phyloP scores from a whole-genome alignment of 2,888 invertebrate species.

The Nasonia oneida region DNA sequence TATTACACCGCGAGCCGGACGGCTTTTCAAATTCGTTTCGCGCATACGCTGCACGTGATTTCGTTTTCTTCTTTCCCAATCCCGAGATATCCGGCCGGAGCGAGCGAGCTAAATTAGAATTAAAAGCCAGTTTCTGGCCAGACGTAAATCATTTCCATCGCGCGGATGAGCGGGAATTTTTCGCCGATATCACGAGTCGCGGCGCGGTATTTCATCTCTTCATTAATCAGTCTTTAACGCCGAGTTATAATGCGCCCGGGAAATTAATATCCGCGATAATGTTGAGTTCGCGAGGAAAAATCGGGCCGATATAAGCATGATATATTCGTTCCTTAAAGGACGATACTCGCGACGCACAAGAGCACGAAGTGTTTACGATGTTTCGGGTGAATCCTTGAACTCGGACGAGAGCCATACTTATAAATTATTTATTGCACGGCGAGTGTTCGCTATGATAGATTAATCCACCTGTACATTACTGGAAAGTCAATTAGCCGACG shows the following conservation, averaged over 20 bases:
- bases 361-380: too few relatives aligned
- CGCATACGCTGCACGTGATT: background rate
- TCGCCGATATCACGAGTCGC: background rate
- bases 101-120: background rate
- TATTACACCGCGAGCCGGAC: background rate
- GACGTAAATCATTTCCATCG: background rate
- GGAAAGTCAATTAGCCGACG: background rate
- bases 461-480: background rate
- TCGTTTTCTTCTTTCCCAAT: constrained; percentile 1
- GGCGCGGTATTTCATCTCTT: constrained; percentile 5
- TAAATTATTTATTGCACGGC: too few relatives aligned
- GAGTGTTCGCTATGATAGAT: too few relatives aligned
- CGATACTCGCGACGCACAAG: background rate
- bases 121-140: background rate
- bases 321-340: background rate
- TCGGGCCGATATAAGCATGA: constrained; percentile 8
- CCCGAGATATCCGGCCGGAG: background rate
- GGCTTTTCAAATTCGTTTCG: background rate
- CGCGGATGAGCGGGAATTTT: background rate
- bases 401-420: too few relatives aligned
- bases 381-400: too few relatives aligned
- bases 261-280: constrained; percentile 13
- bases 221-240: constrained; percentile 31
- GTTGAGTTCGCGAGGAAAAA: background rate
- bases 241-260: background rate